These are phyloP conservation scores for Apolygus lucorum DNA, from an alignment of 1,140 invertebrate genomes.

Conservation along the genomic window DNA sequence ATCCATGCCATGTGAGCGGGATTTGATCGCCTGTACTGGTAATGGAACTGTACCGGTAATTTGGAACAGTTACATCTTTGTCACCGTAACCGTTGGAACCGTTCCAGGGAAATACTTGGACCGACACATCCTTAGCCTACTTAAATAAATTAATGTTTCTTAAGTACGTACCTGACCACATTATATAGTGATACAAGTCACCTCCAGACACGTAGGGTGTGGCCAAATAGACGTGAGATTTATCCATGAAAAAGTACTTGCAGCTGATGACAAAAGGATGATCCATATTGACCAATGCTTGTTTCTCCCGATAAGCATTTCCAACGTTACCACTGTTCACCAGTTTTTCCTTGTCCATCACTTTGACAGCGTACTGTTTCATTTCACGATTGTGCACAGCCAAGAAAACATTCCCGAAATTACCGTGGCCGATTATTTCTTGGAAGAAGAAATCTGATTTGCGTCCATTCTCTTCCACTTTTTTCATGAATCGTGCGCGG, in stretches of 20 bases:
- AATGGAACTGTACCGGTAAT: too few species aligned
- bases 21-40: too few species aligned
- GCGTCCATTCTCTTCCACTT: too few species aligned
- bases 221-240: not conserved
- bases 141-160: too few species aligned
- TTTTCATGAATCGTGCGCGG: too few species aligned
- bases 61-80: too few species aligned
- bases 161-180: not conserved
- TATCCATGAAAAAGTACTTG: not conserved
- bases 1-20: too few species aligned
- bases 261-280: not conserved
- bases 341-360: not conserved
- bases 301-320: not conserved
- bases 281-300: not conserved
- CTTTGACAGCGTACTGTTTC: not conserved
- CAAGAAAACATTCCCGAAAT: not conserved
- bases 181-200: not conserved
- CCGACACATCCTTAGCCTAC: too few species aligned
- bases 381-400: not conserved
- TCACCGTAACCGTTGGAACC: too few species aligned
- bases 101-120: too few species aligned
- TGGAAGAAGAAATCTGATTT: not conserved
- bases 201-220: not conserved
- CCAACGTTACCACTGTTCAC: not conserved
- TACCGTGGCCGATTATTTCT: not conserved